Conservation (phyloP, 2,888 invertebrate species). For the Drosophila neotestacea region DNA sequence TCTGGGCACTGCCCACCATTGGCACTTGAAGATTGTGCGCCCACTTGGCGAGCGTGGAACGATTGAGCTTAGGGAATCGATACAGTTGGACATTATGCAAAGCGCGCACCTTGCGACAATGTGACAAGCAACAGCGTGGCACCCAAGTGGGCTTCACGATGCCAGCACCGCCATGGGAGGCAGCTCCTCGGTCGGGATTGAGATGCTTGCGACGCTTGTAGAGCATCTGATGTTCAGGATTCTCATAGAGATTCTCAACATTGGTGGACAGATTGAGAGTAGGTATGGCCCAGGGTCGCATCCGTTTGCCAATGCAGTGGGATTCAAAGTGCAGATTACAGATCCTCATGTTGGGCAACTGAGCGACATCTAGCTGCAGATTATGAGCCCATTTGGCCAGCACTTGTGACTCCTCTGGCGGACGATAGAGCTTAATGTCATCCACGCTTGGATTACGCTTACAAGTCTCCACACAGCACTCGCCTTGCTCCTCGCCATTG, state of each 20-base stretch:
- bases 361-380: conserved; percentile 67
- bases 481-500: conserved; percentile 80
- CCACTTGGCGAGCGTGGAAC: conserved; percentile 81
- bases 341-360: conserved; percentile 66
- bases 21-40: conserved; percentile 82
- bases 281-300: conserved; percentile 81
- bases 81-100: conserved; percentile 79
- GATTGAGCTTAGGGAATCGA: conserved; percentile 80
- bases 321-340: conserved; percentile 82
- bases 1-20: conserved; percentile 75
- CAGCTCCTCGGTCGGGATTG: conserved; percentile 13
- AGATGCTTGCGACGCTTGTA: conserved; percentile 61
- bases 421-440: conserved; percentile 79
- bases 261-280: conserved; percentile 77
- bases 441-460: conserved; percentile 82
- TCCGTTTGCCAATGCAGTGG: conserved; percentile 81
- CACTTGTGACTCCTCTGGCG: conserved; percentile 78
- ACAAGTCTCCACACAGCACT: conserved; percentile 79
- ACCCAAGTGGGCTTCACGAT: conserved; percentile 74
- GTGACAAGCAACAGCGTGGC: conserved; percentile 80
- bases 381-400: conserved; percentile 82
- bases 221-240: conserved; percentile 73
- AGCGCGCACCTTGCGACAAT: conserved; percentile 80
- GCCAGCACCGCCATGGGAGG: conserved; percentile 1
- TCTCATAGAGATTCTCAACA: conserved; percentile 79